Conservation (phyloP, 1,140 invertebrate species). For the Brachionus angularis region DNA sequence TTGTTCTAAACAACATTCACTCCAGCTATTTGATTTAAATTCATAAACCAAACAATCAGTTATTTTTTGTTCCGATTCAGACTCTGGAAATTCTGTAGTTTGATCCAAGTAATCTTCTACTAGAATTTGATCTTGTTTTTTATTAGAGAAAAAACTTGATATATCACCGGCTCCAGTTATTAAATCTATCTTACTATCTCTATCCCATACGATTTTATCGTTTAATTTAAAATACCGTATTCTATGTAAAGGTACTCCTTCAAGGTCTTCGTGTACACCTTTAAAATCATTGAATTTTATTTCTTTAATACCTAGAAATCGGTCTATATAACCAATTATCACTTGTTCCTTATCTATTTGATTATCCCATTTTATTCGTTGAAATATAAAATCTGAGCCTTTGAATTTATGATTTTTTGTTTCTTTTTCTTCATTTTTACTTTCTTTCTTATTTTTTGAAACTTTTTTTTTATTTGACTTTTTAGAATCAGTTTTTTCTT, state of each 20-base stretch:
- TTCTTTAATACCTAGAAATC: conserved; percentile 38
- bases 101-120: background rate
- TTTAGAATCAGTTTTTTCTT: too few relatives aligned
- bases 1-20: too few relatives aligned
- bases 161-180: conserved; percentile 23
- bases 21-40: background rate
- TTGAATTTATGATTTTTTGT: conserved; percentile 25
- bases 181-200: conserved; percentile 29
- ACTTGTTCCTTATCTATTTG: conserved; percentile 25
- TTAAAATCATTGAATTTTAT: conserved; percentile 43
- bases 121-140: background rate
- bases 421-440: background rate
- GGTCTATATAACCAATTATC: conserved; percentile 38
- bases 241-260: conserved; percentile 25
- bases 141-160: conserved; percentile 5
- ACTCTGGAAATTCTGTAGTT: background rate
- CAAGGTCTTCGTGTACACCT: conserved; percentile 25
- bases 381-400: conserved; percentile 37
- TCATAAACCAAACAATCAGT: background rate
- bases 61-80: background rate
- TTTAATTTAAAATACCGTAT: conserved; percentile 40
- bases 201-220: conserved; percentile 25
- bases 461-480: background rate
- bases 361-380: conserved; percentile 36
- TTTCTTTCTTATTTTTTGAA: background rate